Conservation (phyloP, 2,888 invertebrate genomes). For the Rhyacophila evoluta region DNA sequence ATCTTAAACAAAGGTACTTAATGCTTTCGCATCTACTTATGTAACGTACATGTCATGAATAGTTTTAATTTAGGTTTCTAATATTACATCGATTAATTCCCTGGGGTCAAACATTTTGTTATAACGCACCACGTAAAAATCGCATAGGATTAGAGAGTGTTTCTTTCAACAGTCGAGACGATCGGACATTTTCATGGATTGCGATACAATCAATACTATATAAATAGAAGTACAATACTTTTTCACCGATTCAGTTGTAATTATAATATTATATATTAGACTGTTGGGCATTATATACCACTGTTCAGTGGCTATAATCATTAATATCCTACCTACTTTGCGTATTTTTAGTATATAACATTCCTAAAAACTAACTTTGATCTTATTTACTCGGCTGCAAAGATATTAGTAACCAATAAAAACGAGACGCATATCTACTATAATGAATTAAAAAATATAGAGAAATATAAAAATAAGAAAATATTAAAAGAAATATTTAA, state of each 20-base stretch:
- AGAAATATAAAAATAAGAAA: too few relatives aligned
- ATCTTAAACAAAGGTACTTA: slow-evolving; percentile 32
- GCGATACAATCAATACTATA: neutral
- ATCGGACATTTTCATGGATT: neutral
- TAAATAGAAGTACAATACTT: neutral
- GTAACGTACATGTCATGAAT: slow-evolving; percentile 28
- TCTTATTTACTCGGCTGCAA: too few relatives aligned
- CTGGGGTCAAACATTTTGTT: slow-evolving; percentile 45
- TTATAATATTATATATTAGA: too few relatives aligned
- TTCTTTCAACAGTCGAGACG: slow-evolving; percentile 3
- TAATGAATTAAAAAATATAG: too few relatives aligned
- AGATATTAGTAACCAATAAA: too few relatives aligned
- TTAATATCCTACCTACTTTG: neutral
- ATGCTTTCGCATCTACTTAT: slow-evolving; percentile 32
- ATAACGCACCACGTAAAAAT: slow-evolving; percentile 39
- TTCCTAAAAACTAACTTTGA: too few relatives aligned
- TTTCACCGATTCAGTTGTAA: slow-evolving; percentile 1
- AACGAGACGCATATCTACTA: too few relatives aligned
- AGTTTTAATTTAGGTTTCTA: slow-evolving; percentile 20
- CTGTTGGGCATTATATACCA: neutral
- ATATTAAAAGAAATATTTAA: too few relatives aligned
- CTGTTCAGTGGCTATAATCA: neutral
- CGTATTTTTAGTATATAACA: too few relatives aligned
- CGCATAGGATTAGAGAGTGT: neutral
- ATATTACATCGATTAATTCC: slow-evolving; percentile 40